Conservation (phyloP, 1,140 invertebrate genomes). For the Ceratina australensis region DNA sequence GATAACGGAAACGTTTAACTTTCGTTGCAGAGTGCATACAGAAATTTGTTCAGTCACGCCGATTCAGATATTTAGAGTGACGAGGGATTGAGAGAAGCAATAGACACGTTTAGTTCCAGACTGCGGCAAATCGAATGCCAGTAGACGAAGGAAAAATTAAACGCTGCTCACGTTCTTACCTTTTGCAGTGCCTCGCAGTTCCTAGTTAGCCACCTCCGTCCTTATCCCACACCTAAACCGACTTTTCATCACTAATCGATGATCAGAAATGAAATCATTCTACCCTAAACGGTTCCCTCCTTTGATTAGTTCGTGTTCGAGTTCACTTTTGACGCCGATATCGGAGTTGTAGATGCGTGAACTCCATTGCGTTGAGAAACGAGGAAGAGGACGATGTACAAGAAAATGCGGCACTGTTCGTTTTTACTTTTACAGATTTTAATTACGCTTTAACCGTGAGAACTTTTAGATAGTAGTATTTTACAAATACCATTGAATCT, state of each 20-base stretch:
- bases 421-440: neutral
- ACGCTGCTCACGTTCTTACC: slow-evolving; percentile 43
- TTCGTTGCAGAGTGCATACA: neutral
- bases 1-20: slow-evolving; percentile 6
- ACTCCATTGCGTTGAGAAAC: neutral
- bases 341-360: neutral
- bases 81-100: slow-evolving; percentile 30
- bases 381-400: neutral
- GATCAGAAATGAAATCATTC: neutral
- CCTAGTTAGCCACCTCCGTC: slow-evolving; percentile 67
- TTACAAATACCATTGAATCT: no score
- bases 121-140: slow-evolving; percentile 35
- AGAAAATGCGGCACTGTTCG: neutral
- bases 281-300: neutral
- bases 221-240: slow-evolving; percentile 51
- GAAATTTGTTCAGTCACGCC: neutral
- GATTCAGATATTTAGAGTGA: neutral
- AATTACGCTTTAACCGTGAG: neutral
- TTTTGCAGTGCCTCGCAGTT: slow-evolving; percentile 68
- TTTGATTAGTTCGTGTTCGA: slow-evolving; percentile 10
- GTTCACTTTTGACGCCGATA: slow-evolving; percentile 18
- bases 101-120: slow-evolving; percentile 36
- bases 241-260: slow-evolving; percentile 44
- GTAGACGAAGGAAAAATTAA: slow-evolving; percentile 1
- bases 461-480: no score